Conservation (phyloP, 2,113 vertebrate species). For the Sceloporus undulatus region DNA sequence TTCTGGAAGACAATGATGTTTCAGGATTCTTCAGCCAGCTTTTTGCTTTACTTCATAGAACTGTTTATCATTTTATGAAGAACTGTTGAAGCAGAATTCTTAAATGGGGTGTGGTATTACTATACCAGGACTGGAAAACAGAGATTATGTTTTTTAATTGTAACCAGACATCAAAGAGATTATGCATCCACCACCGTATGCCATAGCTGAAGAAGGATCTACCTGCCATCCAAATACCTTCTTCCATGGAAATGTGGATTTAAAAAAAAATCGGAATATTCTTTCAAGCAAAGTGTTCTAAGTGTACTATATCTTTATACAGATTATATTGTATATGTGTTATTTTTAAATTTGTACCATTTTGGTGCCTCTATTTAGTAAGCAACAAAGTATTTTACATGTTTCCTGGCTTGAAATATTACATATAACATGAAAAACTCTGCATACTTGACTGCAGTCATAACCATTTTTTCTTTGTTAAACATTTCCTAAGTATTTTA, state of each 20-base stretch:
- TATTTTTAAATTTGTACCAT: constrained; percentile 2
- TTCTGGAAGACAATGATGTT: not conserved
- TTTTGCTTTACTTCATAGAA: not conserved
- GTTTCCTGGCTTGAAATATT: not conserved
- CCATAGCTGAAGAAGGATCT: constrained; percentile 7
- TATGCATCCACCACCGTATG: not conserved
- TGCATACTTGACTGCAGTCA: not conserved
- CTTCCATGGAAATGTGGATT: not conserved
- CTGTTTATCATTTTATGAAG: not conserved
- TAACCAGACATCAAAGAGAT: not conserved
- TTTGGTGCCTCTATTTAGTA: not conserved
- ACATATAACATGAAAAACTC: not conserved
- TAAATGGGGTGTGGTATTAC: not conserved
- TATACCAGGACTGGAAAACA: not conserved
- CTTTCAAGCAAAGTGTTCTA: constrained; percentile 17
- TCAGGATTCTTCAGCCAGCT: not conserved
- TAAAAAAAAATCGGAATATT: constrained; percentile 6
- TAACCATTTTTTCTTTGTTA: not conserved
- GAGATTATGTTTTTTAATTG: not conserved
- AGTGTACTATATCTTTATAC: not conserved
- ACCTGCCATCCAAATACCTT: not conserved
- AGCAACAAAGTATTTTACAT: not conserved
- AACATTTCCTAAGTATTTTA: constrained; percentile 1
- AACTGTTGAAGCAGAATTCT: not conserved
- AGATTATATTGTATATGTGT: not conserved